Evolutionary conservation across 2,797 vertebrate species (phyloP).

Genomic region (Antrozous pallidus): DNA sequence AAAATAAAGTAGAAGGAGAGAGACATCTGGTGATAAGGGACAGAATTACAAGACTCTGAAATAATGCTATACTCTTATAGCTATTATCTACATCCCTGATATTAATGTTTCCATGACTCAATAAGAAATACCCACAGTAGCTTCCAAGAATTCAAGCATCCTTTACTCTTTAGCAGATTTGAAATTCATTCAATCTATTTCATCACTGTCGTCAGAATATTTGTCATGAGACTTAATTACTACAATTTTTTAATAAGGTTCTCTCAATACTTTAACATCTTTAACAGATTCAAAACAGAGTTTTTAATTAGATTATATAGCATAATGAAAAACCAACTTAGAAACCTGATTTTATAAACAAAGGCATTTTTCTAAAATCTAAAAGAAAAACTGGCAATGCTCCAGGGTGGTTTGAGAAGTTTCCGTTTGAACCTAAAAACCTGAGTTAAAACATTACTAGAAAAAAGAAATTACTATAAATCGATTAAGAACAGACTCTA

Average conservation of each 20-base stretch:
- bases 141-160: constrained; percentile 13
- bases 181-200: constrained; percentile 5
- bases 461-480: background rate
- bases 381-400: background rate
- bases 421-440: background rate
- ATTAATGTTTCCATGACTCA: background rate
- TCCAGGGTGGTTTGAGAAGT: background rate
- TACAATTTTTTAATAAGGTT: constrained; percentile 1
- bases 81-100: no score
- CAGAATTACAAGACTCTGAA: constrained; percentile 39
- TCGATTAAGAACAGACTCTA: background rate
- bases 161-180: background rate
- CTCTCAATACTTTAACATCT: background rate
- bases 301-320: constrained; percentile 2
- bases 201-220: background rate
- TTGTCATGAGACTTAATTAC: background rate
- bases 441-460: background rate
- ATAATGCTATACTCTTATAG: background rate
- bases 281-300: background rate
- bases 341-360: constrained; percentile 27
- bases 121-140: background rate
- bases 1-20: constrained; percentile 37
- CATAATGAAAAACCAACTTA: background rate
- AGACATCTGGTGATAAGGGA: constrained; percentile 52
- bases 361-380: background rate